Conservation (phyloP, 2,888 invertebrate species). For the Drosophila maculinotata region DNA sequence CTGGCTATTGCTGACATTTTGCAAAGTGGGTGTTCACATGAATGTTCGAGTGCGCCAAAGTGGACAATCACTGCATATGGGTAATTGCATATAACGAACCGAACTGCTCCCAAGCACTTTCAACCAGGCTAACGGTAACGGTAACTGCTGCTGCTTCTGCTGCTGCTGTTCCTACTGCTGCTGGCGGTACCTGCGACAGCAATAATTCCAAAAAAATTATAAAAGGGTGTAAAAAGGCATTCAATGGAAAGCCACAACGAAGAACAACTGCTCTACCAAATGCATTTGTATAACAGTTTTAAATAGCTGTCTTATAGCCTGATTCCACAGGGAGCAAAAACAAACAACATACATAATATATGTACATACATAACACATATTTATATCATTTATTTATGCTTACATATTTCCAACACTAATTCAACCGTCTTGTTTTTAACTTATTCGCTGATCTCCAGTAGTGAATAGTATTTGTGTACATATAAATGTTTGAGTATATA, state of each 20-base stretch:
- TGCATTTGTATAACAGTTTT: not conserved
- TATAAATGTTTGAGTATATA: no score
- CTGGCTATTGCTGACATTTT: conserved; percentile 26
- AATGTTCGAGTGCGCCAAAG: conserved; percentile 56
- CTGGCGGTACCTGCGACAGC: conserved; percentile 41
- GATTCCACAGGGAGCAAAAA: no score
- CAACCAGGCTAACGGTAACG: not conserved
- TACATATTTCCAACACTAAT: no score
- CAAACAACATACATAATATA: no score
- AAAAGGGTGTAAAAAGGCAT: conserved; percentile 24
- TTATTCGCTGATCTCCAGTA: no score
- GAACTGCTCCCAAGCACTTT: conserved; percentile 8
- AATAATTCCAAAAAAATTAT: conserved; percentile 54
- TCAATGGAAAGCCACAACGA: conserved; percentile 3
- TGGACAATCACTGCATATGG: conserved; percentile 74
- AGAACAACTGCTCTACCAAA: not conserved
- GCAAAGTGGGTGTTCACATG: conserved; percentile 32
- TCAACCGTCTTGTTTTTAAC: no score
- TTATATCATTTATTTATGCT: no score
- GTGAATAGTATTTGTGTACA: no score
- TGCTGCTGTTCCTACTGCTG: conserved; percentile 3
- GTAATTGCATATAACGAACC: conserved; percentile 62
- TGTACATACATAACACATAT: no score
- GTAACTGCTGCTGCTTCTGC: not conserved
- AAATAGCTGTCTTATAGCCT: no score